A percentile compares a stretch with the other conserved stretches of the same genome.
These are phyloP conservation scores for Columba janthina DNA, from an alignment of 2,113 vertebrate genomes.

Conservation along the genomic window DNA sequence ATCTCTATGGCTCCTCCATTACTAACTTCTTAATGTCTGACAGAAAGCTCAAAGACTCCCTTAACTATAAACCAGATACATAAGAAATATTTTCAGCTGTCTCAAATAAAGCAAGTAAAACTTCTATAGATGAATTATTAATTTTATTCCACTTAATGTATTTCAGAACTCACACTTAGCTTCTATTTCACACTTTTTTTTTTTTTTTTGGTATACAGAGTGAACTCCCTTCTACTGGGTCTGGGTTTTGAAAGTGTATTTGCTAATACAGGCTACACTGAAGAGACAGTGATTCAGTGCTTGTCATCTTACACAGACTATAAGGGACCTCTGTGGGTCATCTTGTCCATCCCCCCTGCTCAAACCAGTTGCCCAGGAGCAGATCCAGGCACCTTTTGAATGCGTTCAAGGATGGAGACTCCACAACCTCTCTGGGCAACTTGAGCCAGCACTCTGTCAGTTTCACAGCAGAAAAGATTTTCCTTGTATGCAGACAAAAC, in stretches of 20 bases:
- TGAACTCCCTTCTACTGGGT: neutral
- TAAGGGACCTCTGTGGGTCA: neutral
- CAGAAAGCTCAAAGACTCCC: neutral
- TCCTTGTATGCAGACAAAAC: rapidly evolving
- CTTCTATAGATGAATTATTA: neutral
- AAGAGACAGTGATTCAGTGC: neutral
- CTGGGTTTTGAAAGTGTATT: neutral
- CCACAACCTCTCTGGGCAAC: neutral
- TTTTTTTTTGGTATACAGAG: neutral
- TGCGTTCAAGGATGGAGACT: no score
- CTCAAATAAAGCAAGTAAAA: neutral
- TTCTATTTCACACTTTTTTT: neutral
- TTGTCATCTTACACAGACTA: neutral
- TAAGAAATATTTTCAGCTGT: neutral
- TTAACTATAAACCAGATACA: neutral
- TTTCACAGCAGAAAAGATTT: neutral
- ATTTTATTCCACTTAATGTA: neutral
- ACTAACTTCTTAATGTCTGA: neutral
- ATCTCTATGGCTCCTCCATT: neutral
- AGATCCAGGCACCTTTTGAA: no score
- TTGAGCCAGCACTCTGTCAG: neutral
- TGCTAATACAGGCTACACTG: neutral
- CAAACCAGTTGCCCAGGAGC: neutral
- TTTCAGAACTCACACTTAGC: neutral
- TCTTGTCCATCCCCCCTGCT: neutral